Evolutionary conservation across 2,113 vertebrate genomes (phyloP), one percentile per base, ranked within the genome.

Genomic region (Melanotaenia duboulayi): DNA sequence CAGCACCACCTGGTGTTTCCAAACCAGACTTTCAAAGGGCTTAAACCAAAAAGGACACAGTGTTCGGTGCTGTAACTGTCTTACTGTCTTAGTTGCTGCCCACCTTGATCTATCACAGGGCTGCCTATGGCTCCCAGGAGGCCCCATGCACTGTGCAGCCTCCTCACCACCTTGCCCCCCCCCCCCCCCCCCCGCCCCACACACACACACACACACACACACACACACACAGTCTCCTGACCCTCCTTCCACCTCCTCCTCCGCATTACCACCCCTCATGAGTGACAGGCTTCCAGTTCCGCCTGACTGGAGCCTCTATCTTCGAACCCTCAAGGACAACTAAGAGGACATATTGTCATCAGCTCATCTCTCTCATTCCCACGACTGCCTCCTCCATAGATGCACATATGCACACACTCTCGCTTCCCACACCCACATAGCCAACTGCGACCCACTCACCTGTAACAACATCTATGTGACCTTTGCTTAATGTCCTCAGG

Each of bases 281-380:
- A 94, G 85, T 93, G 92, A 93, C 92, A 94, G 91, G 83, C 88
- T 63, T 94, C 89, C 40, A 74, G 92, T 92, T 92, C 87, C 73
- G 74, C 91, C 84, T 87, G 88, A 88, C 87, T 88, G 89, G 78
- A 78, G 76, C 77, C 73, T 83, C 85, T 86, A 88, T 91, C 88
- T 92, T 75, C 32, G 24, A 69, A 67, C 87, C 90, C 91, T 89
- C 82, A 91, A 92, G 92, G 88, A 91, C 90, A 79, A 84, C 78
- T 62, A 75, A 84, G 82, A 90, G 90, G 90, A 91, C 91, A 89
- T 78, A 90, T 86, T 91, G 87, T 91, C 89, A 90, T 92, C 89
- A 91, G 74, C 88, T 86, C 87, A 89, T 87, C 81, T 72, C 81
- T 62, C 76, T 37, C 73, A 72, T 82, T 84, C 79, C 78, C 80